Conservation (phyloP, 2,888 invertebrate species). For the Junonia oenone region DNA sequence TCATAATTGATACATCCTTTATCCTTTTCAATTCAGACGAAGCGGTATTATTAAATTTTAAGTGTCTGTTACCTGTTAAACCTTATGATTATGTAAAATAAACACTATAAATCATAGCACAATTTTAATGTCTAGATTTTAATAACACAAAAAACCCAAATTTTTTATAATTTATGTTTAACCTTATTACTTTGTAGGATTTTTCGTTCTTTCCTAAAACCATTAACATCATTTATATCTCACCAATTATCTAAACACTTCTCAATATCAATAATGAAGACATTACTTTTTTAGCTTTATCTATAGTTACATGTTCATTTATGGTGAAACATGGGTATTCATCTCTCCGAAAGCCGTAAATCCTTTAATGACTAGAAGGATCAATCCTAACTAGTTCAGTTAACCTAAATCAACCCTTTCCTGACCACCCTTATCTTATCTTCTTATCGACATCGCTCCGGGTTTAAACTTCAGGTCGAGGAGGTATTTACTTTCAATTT, state of each 20-base stretch:
- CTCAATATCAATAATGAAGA: not conserved
- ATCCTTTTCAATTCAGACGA: not conserved
- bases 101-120: too few species aligned
- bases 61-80: not conserved
- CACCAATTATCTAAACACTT: not conserved
- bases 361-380: constrained; percentile 15
- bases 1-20: not conserved
- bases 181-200: not conserved
- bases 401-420: constrained; percentile 20
- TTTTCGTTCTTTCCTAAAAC: too few species aligned
- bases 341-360: constrained; percentile 1
- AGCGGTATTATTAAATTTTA: not conserved
- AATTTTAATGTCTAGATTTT: too few species aligned
- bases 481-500: constrained; percentile 16
- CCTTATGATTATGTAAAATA: not conserved
- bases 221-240: not conserved
- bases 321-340: not conserved
- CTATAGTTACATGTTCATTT: not conserved
- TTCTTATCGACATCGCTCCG: constrained; percentile 10
- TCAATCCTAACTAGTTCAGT: constrained; percentile 20
- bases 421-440: constrained; percentile 18
- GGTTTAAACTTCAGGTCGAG: constrained; percentile 10
- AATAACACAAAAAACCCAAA: too few species aligned
- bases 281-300: not conserved
- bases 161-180: not conserved